These are phyloP conservation scores for Baccha elongata DNA, from an alignment of 2,888 invertebrate species.

Conservation along the genomic window DNA sequence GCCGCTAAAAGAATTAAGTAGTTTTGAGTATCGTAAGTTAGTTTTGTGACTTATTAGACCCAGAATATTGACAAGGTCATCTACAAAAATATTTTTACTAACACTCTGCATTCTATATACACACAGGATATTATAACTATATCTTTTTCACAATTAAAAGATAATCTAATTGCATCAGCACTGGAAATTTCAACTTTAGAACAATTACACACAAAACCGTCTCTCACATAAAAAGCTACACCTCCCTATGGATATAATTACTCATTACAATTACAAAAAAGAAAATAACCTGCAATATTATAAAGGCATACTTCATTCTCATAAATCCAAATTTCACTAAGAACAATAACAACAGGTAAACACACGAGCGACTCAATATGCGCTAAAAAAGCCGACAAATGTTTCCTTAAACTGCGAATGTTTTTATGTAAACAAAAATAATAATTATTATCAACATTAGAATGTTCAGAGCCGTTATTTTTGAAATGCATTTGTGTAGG, in stretches of 20 bases:
- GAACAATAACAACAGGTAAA: constrained; percentile 8
- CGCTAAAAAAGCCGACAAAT: constrained; percentile 3
- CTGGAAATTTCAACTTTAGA: neutral
- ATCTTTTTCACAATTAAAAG: constrained; percentile 5
- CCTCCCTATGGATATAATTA: no score
- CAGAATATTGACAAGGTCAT: constrained; percentile 17
- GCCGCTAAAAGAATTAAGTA: constrained; percentile 17
- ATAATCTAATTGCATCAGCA: neutral
- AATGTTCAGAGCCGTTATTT: no score
- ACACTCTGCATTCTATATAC: constrained; percentile 7
- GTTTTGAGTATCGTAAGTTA: constrained; percentile 18
- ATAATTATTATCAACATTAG: no score
- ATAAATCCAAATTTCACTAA: neutral
- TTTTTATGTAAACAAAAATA: no score
- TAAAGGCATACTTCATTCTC: neutral
- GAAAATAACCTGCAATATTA: neutral
- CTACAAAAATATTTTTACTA: constrained; percentile 22
- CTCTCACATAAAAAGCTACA: no score
- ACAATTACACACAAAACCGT: neutral
- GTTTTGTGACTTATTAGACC: constrained; percentile 11
- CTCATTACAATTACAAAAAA: neutral
- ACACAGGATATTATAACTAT: neutral
- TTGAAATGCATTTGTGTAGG: no score
- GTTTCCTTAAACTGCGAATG: constrained; percentile 16
- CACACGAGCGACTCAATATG: neutral